phyloP scores from a whole-genome alignment of 2,113 vertebrate species.

The Scytalopus superciliaris region DNA sequence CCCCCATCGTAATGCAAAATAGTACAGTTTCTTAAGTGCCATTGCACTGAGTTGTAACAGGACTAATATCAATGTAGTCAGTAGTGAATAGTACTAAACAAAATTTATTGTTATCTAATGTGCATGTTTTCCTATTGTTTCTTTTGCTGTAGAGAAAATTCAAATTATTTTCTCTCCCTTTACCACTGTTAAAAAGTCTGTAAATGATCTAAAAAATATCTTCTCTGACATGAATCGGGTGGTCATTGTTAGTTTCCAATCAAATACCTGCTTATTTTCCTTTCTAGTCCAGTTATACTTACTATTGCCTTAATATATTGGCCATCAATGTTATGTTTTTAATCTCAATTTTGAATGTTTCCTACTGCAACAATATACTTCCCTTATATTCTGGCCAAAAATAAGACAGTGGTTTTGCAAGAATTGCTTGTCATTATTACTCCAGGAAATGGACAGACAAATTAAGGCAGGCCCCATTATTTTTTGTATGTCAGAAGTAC shows the following conservation, averaged over 20 bases:
- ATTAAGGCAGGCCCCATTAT: neutral
- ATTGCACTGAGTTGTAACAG: neutral
- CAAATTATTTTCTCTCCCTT: neutral
- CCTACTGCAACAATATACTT: neutral
- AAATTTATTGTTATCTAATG: neutral
- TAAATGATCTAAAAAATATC: neutral
- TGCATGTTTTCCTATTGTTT: neutral
- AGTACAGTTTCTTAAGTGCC: neutral
- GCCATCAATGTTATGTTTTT: neutral
- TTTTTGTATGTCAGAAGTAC: neutral
- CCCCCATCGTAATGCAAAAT: neutral
- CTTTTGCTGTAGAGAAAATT: neutral
- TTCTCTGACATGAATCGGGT: neutral
- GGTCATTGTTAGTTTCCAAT: neutral
- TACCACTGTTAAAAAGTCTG: neutral
- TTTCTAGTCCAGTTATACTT: neutral
- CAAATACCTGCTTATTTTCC: neutral
- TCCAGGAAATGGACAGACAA: neutral
- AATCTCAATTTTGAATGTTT: neutral
- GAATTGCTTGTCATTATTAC: neutral
- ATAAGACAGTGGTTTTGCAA: neutral
- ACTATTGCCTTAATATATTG: neutral
- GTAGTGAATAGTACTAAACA: neutral
- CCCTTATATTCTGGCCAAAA: neutral
- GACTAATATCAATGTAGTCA: neutral